Conservation (phyloP, 2,888 invertebrate species). For the Lumbricus terrestris region DNA sequence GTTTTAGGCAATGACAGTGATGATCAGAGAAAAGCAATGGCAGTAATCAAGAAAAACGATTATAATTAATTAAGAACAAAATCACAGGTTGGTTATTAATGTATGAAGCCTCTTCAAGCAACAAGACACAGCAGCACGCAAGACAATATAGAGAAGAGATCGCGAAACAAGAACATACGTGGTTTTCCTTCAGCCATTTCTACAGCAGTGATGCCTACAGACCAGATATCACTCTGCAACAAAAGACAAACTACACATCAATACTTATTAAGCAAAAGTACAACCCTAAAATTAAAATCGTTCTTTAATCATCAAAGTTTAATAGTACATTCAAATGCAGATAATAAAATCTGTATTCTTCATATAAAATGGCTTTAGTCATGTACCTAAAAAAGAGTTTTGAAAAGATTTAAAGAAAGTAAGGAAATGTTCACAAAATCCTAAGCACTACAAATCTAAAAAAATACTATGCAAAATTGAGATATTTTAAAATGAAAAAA, state of each 20-base stretch:
- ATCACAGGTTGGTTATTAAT: neutral
- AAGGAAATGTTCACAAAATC: neutral
- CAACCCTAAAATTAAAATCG: neutral
- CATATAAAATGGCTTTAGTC: neutral
- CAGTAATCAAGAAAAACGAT: neutral
- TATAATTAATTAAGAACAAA: no score
- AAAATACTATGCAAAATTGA: neutral
- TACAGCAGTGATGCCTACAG: conserved; percentile 83
- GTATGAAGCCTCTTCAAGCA: neutral
- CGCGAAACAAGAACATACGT: conserved; percentile 61
- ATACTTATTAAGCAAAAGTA: neutral
- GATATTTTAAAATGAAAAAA: neutral
- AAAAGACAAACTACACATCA: neutral
- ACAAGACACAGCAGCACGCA: neutral
- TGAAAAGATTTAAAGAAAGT: neutral
- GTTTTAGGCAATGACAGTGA: neutral
- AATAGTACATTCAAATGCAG: neutral
- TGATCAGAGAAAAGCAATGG: neutral
- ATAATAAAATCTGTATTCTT: neutral
- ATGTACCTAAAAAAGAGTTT: neutral
- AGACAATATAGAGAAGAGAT: neutral
- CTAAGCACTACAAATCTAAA: neutral
- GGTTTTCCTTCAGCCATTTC: conserved; percentile 70
- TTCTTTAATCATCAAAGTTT: neutral
- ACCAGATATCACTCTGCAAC: conserved; percentile 65